A percentile compares a stretch with the other conserved stretches of the same genome.
phyloP scores from a whole-genome alignment of 2,113 vertebrate genomes.

The Melanocharis versteri region DNA sequence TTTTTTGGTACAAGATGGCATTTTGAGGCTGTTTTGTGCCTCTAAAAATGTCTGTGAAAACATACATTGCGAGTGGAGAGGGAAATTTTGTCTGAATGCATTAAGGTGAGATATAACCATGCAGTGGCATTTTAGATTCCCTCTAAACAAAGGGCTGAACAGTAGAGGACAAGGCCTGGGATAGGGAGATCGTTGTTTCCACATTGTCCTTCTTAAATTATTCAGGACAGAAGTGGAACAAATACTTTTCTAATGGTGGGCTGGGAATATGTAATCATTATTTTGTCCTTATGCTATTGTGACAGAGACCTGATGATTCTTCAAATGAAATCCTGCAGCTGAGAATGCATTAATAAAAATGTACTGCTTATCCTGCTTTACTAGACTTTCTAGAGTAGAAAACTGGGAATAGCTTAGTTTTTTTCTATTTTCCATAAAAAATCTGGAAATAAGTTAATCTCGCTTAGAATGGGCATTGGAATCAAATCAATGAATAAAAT shows the following conservation, averaged over 20 bases:
- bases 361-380: not conserved
- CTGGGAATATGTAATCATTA: not conserved
- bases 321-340: not conserved
- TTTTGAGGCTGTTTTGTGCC: not conserved
- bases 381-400: not conserved
- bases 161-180: not conserved
- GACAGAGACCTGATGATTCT: not conserved
- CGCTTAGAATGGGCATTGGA: not conserved
- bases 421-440: not conserved
- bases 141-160: not conserved
- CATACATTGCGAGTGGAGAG: not conserved
- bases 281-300: not conserved
- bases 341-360: not conserved
- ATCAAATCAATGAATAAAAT: not conserved
- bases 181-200: not conserved
- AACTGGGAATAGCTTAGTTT: not conserved
- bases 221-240: not conserved
- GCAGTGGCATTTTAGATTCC: not conserved
- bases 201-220: not conserved
- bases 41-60: not conserved
- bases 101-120: not conserved
- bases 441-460: not conserved
- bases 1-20: not conserved
- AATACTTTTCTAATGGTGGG: not conserved
- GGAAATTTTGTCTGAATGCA: not conserved